Base-by-base conservation (phyloP, 2,797 vertebrate species). In the Coluber constrictor region DNA sequence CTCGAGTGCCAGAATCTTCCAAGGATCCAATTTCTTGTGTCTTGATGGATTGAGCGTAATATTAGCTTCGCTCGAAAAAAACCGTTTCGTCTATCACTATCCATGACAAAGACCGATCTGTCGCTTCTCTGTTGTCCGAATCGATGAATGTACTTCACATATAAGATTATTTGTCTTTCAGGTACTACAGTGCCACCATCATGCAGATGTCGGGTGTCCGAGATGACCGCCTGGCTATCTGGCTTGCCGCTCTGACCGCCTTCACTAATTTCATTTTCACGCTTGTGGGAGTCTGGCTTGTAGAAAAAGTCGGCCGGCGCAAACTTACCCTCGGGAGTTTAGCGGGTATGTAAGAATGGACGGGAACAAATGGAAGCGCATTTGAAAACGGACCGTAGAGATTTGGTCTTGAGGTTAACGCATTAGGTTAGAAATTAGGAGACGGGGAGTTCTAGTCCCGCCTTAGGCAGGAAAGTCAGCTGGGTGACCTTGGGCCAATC, bases 151-250 rank as follows among this genome's bases (percentile, higher is more conserved):
- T 93, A 27, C 90, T 93, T 0, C 15, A 74, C 4, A 89, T 94
- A 94, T 86, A 94, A 12, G 86, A 87, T 93, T 63, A 87, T 87
- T 96, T 91, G 25, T 6, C 70, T 94, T 12, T 0, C 88, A 99
- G 99, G 99, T 99, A 99, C 97, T 99, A 99, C 97, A 99, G 99
- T 55, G 99, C 99, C 95, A 99, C 99, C 95, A 99, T 99, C 97
- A 98, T 99, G 95, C 99, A 99, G 98, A 99, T 99, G 99, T 99
- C 99, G 0, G 99, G 99, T 86, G 98, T 99, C 74, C 98, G 98
- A 94, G 98, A 99, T 0, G 99, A 99, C 94, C 98, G 97, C 86
- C 96, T 99, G 61, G 99, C 99, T 0, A 99, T 99, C 96, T 99
- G 99, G 99, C 97, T 99, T 94, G 98, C 99, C 3, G 98, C 99